Evolutionary conservation across 37 sponge, comb jelly and placozoan species (phyloP).

Genomic region (Spongia lamella): DNA sequence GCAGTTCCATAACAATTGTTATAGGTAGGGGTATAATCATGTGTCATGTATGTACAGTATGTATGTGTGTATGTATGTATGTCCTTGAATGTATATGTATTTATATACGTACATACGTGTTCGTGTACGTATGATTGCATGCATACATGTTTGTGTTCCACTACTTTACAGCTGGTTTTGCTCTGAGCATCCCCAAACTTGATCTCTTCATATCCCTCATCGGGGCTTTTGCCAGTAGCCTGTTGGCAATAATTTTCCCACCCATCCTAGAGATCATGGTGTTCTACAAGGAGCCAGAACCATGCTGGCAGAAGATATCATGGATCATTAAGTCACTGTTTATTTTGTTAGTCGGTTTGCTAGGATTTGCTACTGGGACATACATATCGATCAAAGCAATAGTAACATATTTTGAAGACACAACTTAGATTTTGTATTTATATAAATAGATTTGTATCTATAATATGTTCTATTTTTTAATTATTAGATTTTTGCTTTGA

Average conservation of each 20-base stretch:
- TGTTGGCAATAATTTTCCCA: constrained; percentile 89
- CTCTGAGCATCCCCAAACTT: constrained; percentile 60
- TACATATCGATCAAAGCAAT: constrained; percentile 46
- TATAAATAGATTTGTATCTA: too few relatives aligned
- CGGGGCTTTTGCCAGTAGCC: constrained; percentile 82
- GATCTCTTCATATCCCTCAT: constrained; percentile 85
- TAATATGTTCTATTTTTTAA: too few relatives aligned
- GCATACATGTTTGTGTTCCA: background rate
- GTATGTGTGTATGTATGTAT: background rate
- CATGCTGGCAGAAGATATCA: background rate
- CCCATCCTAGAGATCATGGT: constrained; percentile 61
- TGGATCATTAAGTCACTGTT: constrained; percentile 54
- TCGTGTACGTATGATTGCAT: background rate
- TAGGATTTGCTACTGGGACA: constrained; percentile 72
- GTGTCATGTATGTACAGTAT: too few relatives aligned
- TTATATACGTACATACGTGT: too few relatives aligned
- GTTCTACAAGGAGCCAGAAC: constrained; percentile 28
- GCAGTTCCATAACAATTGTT: constrained; percentile 31
- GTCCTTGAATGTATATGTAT: background rate
- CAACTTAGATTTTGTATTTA: too few relatives aligned
- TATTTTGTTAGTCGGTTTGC: constrained; percentile 62
- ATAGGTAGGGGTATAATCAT: constrained; percentile 37
- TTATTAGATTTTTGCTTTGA: too few relatives aligned
- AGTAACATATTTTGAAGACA: constrained; percentile 9
- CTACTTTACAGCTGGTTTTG: constrained; percentile 45